Evolutionary conservation across 2,113 vertebrate genomes (phyloP), one percentile per base, ranked within the genome.

Genomic region (Anolis sagrei): DNA sequence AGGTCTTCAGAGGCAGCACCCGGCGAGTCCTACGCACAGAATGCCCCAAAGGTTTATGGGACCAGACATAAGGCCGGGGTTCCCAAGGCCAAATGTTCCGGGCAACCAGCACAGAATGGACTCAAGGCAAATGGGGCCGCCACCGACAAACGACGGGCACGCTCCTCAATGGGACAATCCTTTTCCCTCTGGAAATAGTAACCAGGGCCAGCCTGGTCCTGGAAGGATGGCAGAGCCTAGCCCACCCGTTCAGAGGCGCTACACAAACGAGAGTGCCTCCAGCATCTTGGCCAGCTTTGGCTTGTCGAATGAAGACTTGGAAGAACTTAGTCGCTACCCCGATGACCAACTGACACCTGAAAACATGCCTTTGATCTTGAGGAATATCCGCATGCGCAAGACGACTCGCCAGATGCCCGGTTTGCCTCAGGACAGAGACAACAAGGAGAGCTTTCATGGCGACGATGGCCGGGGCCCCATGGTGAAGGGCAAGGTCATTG

Each of bases 311-410:
- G 98, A 99, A 58, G 99, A 99, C 82, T 87, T 99, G 80, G 98
- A 99, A 89, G 96, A 98, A 84, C 97, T 98, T 18, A 98, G 98
- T 78, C 96, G 97, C 49, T 99, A 98, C 73, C 97, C 98, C 0
- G 98, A 99, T 61, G 97, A 99, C 69, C 97, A 99, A 88, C 92
- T 99, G 13, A 99, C 98, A 0, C 98, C 98, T 4, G 97, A 97
- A 87, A 99, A 98, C 92, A 95, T 99, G 94, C 98, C 98, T 0
- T 96, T 97, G 58, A 98, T 98, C 92, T 94, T 99, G 87, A 95
- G 97, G 32, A 97, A 99, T 91, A 99, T 99, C 81, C 96, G 97
- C 34, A 93, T 97, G 14, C 94, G 98, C 2, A 99, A 99, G 95
- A 90, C 96, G 88, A 96, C 97, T 29, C 96, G 93, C 0, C 73